phyloP scores from a whole-genome alignment of 2,797 vertebrate genomes.

The Euthynnus affinis region DNA sequence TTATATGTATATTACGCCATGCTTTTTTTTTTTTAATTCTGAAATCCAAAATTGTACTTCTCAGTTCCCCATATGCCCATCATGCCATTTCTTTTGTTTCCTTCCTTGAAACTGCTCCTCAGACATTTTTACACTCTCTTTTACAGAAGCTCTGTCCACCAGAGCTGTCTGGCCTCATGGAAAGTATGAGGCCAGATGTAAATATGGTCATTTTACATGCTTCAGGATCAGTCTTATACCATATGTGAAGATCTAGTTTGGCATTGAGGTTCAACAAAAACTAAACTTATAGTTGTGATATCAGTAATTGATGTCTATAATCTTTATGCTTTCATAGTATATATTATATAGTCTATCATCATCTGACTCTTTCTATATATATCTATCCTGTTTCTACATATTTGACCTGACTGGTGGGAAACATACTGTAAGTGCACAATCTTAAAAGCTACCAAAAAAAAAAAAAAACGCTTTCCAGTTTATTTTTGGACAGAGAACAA shows the following conservation, averaged over 20 bases:
- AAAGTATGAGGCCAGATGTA: neutral
- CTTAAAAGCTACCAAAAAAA: slow-evolving; percentile 9
- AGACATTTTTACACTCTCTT: neutral
- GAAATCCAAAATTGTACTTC: neutral
- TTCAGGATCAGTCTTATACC: neutral
- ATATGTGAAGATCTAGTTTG: neutral
- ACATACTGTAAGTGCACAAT: slow-evolving; percentile 23
- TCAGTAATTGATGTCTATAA: neutral
- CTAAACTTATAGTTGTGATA: neutral
- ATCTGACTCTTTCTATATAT: neutral
- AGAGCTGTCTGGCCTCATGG: neutral
- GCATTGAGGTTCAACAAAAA: neutral
- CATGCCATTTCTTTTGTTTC: neutral
- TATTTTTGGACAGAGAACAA: slow-evolving; percentile 40
- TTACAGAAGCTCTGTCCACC: neutral
- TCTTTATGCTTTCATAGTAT: neutral
- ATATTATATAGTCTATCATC: too few species aligned
- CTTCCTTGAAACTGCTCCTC: neutral
- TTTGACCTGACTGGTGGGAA: neutral
- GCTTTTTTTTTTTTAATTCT: neutral
- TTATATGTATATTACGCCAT: too few species aligned
- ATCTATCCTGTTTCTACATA: neutral
- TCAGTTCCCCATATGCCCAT: slow-evolving; percentile 16
- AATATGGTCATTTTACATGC: neutral
- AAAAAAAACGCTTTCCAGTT: slow-evolving; percentile 22